A percentile compares a stretch with the other conserved stretches of the same genome.
These are phyloP conservation scores for Actinemys pallida DNA, from an alignment of 2,113 vertebrate genomes.

Conservation along the genomic window DNA sequence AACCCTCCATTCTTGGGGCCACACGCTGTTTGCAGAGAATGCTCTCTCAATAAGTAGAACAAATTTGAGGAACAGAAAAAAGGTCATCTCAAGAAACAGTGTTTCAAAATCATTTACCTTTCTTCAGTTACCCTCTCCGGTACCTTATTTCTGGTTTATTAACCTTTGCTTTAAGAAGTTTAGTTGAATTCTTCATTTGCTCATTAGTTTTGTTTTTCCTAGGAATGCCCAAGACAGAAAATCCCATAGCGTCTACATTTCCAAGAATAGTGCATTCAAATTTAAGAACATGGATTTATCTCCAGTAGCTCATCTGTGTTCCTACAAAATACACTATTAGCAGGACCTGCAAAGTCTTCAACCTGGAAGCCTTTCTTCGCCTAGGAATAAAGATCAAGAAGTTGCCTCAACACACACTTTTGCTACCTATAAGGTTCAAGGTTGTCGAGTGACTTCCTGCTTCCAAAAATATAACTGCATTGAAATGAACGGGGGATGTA, in stretches of 20 bases:
- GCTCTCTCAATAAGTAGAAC: neutral
- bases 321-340: neutral
- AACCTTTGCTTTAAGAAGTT: neutral
- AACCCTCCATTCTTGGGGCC: neutral
- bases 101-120: neutral
- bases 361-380: neutral
- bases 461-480: neutral
- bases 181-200: neutral
- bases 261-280: neutral
- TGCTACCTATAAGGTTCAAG: neutral
- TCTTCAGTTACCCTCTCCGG: neutral
- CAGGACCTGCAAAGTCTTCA: neutral
- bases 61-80: neutral
- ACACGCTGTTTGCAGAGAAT: neutral
- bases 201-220: neutral
- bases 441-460: neutral
- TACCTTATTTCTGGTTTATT: neutral
- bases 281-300: neutral
- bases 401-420: neutral
- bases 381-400: neutral
- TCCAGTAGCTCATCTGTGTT: neutral
- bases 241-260: neutral
- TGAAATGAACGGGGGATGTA: neutral
- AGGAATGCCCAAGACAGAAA: neutral
- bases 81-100: neutral